Conservation (phyloP, 2,888 invertebrate genomes). For the Dryobotodes eremita region DNA sequence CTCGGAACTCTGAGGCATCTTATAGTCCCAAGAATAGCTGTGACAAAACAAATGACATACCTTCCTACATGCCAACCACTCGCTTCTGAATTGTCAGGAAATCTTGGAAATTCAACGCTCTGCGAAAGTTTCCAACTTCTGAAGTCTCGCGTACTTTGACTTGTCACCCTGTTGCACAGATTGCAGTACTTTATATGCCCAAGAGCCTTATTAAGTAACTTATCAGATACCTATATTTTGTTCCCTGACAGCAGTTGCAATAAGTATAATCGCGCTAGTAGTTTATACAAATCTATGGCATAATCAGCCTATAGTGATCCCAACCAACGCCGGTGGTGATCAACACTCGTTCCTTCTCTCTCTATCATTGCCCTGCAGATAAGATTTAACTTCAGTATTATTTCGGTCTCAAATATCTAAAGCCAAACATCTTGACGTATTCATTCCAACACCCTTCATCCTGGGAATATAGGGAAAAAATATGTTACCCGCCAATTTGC, state of each 20-base stretch:
- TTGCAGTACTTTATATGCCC: background rate
- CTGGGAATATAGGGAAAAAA: constrained; percentile 66
- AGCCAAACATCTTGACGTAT: constrained; percentile 38
- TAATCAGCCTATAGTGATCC: background rate
- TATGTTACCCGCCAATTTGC: constrained; percentile 79
- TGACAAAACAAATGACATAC: constrained; percentile 5
- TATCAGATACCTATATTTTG: background rate
- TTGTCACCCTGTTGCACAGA: constrained; percentile 11
- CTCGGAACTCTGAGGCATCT: too few relatives aligned
- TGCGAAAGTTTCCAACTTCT: constrained; percentile 29
- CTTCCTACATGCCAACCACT: background rate
- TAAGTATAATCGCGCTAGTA: too few relatives aligned
- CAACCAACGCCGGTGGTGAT: background rate
- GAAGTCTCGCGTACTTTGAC: background rate
- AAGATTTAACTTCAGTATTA: background rate
- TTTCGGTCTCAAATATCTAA: constrained; percentile 10
- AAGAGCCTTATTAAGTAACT: background rate
- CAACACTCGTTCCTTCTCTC: background rate
- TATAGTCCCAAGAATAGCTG: background rate
- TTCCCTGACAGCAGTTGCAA: background rate
- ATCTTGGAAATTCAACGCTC: constrained; percentile 16
- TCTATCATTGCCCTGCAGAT: background rate
- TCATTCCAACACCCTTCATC: constrained; percentile 57
- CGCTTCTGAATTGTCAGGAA: background rate
- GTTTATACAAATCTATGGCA: too few relatives aligned